Conservation (phyloP, 2,888 invertebrate genomes). For the Formica aserva region DNA sequence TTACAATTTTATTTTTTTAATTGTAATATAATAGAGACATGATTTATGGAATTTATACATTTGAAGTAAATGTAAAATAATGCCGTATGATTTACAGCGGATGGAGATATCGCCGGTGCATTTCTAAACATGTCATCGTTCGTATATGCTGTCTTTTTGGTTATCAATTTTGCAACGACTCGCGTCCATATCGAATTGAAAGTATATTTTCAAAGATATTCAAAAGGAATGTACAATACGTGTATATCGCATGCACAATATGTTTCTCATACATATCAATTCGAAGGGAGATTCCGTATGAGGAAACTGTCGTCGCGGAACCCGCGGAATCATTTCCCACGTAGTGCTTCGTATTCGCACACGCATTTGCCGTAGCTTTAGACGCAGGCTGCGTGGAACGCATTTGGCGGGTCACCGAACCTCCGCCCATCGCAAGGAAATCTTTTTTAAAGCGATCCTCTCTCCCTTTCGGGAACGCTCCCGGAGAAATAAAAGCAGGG, state of each 20-base stretch:
- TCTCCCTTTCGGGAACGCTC: neutral
- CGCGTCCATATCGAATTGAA: constrained; percentile 33
- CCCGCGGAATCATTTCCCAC: constrained; percentile 38
- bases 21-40: neutral
- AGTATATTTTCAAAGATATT: constrained; percentile 38
- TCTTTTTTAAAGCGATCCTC: constrained; percentile 43
- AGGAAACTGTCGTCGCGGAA: constrained; percentile 36
- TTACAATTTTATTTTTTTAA: neutral
- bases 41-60: neutral
- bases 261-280: constrained; percentile 45
- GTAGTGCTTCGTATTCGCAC: constrained; percentile 12
- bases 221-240: constrained; percentile 1
- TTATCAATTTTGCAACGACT: constrained; percentile 41
- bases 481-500: constrained; percentile 41
- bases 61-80: neutral
- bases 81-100: neutral
- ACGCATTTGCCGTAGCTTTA: neutral
- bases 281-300: constrained; percentile 38
- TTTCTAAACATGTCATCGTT: neutral
- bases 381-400: neutral
- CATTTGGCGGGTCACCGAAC: constrained; percentile 32
- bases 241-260: constrained; percentile 38
- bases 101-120: neutral
- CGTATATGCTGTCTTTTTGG: neutral
- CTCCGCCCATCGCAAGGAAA: constrained; percentile 28